Evolutionary conservation across 2,797 vertebrate species (phyloP).

Genomic region (Triplophysa bombifrons): DNA sequence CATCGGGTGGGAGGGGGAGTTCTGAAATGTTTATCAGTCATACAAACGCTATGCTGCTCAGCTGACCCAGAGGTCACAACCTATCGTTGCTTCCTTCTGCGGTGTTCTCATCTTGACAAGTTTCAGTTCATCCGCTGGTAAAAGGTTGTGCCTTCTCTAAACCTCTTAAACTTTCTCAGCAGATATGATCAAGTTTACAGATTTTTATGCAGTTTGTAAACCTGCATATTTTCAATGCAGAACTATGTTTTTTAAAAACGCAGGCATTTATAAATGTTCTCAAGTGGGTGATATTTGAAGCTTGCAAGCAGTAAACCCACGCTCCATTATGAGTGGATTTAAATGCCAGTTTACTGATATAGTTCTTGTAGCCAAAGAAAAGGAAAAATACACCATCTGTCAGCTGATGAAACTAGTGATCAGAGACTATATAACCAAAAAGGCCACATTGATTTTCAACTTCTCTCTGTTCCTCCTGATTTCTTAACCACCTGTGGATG

Average conservation of each 20-base stretch:
- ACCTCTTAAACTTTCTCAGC: slow-evolving; percentile 47
- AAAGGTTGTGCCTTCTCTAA: slow-evolving; percentile 44
- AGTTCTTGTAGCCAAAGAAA: slow-evolving; percentile 4
- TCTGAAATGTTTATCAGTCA: slow-evolving; percentile 56
- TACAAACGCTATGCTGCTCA: slow-evolving; percentile 70
- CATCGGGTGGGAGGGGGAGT: slow-evolving; percentile 66
- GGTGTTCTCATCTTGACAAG: slow-evolving; percentile 66
- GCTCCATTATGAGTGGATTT: not conserved
- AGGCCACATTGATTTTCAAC: slow-evolving; percentile 12
- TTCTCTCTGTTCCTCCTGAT: slow-evolving; percentile 24
- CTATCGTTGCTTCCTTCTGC: slow-evolving; percentile 60
- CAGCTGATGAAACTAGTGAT: slow-evolving; percentile 33
- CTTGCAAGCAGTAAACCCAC: not conserved
- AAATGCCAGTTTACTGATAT: slow-evolving; percentile 9
- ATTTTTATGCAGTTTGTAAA: not conserved
- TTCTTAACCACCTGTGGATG: slow-evolving; percentile 13
- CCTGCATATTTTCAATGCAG: not conserved
- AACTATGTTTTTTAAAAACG: not conserved
- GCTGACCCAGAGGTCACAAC: slow-evolving; percentile 77
- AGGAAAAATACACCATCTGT: slow-evolving; percentile 56
- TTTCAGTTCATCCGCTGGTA: slow-evolving; percentile 74
- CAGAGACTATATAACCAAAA: slow-evolving; percentile 8
- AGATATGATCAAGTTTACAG: slow-evolving; percentile 24
- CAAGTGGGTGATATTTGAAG: not conserved
- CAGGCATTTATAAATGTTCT: not conserved